phyloP scores from a whole-genome alignment of 2,888 invertebrate species.

The Antitype chi region DNA sequence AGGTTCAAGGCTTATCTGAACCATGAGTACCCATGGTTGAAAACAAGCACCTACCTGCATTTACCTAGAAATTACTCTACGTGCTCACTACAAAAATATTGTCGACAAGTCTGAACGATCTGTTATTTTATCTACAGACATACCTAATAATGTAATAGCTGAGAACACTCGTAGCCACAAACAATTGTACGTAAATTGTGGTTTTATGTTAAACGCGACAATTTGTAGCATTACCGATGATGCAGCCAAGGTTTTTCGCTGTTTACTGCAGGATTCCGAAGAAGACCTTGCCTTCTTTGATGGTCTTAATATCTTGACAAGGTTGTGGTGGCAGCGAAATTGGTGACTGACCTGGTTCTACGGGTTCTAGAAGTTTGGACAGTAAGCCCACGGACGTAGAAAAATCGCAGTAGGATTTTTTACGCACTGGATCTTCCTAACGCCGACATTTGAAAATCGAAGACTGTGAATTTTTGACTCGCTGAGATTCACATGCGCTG shows the following conservation, averaged over 20 bases:
- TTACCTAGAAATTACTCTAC: background rate
- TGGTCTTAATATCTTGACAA: constrained; percentile 12
- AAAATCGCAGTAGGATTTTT: too few relatives aligned
- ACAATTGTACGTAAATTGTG: constrained; percentile 53
- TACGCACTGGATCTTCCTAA: too few relatives aligned
- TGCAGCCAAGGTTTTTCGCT: constrained; percentile 46
- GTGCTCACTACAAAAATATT: constrained; percentile 38
- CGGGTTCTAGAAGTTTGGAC: background rate
- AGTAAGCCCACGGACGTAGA: background rate
- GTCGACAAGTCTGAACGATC: background rate
- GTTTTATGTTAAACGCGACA: constrained; percentile 54
- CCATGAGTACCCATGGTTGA: background rate
- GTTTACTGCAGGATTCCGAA: constrained; percentile 15
- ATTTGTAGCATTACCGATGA: constrained; percentile 42
- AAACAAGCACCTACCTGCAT: constrained; percentile 4
- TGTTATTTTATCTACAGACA: constrained; percentile 33
- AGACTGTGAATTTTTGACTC: too few relatives aligned
- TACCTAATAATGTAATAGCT: constrained; percentile 41
- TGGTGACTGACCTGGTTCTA: background rate
- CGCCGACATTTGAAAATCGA: too few relatives aligned
- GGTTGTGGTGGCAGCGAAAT: constrained; percentile 14
- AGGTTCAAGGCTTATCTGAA: background rate
- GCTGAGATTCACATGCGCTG: too few relatives aligned
- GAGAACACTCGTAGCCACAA: constrained; percentile 13
- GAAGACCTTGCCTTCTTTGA: constrained; percentile 14